Percentiles rank a stretch among this genome's conserved stretches.
These are phyloP conservation scores for Caenorhabditis afra DNA, from an alignment of 2,888 invertebrate genomes.

Conservation along the genomic window DNA sequence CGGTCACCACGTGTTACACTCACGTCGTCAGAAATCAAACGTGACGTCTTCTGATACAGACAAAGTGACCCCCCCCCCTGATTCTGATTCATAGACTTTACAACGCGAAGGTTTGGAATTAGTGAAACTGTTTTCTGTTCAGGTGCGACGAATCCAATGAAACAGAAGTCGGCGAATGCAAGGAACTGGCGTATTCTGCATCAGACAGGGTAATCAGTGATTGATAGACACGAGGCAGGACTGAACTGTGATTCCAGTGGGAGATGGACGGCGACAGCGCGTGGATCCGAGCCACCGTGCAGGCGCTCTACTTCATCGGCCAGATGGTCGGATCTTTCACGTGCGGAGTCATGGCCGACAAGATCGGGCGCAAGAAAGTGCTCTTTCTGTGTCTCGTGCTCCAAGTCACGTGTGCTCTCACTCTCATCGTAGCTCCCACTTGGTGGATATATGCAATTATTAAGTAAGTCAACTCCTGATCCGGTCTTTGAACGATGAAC, in stretches of 20 bases:
- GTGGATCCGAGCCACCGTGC: slow-evolving; percentile 77
- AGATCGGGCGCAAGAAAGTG: slow-evolving; percentile 87
- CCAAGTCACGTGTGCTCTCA: slow-evolving; percentile 87
- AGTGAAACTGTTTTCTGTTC: slow-evolving; percentile 14
- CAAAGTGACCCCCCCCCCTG: neutral
- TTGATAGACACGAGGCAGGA: slow-evolving; percentile 6
- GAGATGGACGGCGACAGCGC: slow-evolving; percentile 75
- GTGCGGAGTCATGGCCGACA: slow-evolving; percentile 80
- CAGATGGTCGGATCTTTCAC: slow-evolving; percentile 80
- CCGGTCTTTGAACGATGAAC: too few species aligned
- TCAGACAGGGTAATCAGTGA: slow-evolving; percentile 49
- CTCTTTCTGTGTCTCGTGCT: slow-evolving; percentile 87
- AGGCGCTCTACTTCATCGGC: slow-evolving; percentile 79
- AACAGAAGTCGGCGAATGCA: slow-evolving; percentile 24
- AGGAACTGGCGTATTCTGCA: slow-evolving; percentile 52
- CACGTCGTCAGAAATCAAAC: neutral
- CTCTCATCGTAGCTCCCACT: slow-evolving; percentile 86
- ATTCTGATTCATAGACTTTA: neutral
- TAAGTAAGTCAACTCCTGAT: slow-evolving; percentile 68
- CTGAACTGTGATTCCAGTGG: slow-evolving; percentile 73
- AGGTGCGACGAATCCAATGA: slow-evolving; percentile 39
- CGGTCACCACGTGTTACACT: slow-evolving; percentile 14
- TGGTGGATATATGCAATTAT: slow-evolving; percentile 86
- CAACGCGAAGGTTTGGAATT: neutral
- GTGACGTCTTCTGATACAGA: slow-evolving; percentile 21